Evolutionary conservation across 2,888 invertebrate genomes (phyloP).

Genomic region (Psylliodes chrysocephalus): DNA sequence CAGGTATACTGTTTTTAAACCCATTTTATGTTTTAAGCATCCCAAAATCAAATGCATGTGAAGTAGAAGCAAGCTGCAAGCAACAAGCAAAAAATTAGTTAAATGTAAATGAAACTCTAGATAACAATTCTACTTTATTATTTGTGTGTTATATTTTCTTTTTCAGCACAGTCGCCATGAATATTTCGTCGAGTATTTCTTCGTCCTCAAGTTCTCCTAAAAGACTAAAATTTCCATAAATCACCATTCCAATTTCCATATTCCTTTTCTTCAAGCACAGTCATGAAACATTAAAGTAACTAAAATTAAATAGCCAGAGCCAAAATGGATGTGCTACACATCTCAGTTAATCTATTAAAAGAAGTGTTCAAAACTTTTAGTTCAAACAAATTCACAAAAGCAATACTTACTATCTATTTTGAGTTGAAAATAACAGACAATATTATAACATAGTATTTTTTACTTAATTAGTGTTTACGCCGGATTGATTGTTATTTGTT

Average conservation of each 20-base stretch:
- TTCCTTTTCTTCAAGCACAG: conserved; percentile 3
- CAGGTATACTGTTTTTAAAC: too few species aligned
- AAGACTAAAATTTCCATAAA: conserved; percentile 33
- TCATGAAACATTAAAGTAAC: conserved; percentile 1
- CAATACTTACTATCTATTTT: conserved; percentile 41
- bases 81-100: background rate
- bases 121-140: background rate
- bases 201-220: conserved; percentile 28
- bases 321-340: conserved; percentile 19
- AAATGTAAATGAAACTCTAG: background rate
- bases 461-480: conserved; percentile 40
- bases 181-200: conserved; percentile 29
- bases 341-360: conserved; percentile 10
- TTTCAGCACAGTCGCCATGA: conserved; percentile 36
- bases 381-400: conserved; percentile 34
- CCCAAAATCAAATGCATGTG: background rate
- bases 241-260: conserved; percentile 26
- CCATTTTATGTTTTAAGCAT: background rate
- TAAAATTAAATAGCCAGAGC: conserved; percentile 6
- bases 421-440: conserved; percentile 43
- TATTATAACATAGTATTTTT: conserved; percentile 43
- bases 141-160: conserved; percentile 19
- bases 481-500: conserved; percentile 48
- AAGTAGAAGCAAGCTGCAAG: background rate
- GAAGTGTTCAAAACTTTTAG: conserved; percentile 23